phyloP scores from a whole-genome alignment of 2,113 vertebrate genomes.

The Gadus macrocephalus region DNA sequence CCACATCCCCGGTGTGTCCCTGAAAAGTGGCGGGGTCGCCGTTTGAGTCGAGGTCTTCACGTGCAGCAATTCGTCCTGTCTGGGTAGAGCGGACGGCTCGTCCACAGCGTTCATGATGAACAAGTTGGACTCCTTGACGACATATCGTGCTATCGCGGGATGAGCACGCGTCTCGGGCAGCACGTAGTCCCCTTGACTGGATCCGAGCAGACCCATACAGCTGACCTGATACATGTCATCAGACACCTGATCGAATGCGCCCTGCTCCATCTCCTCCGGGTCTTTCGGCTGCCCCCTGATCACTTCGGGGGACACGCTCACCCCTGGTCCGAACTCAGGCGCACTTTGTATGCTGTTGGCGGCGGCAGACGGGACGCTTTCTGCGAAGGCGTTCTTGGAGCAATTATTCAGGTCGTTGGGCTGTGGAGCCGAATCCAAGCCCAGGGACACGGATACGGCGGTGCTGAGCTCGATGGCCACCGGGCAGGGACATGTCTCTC shows the following conservation, averaged over 20 bases:
- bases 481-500: conserved; percentile 62
- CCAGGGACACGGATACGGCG: conserved; percentile 83
- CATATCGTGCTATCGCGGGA: conserved; percentile 35
- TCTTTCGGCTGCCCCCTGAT: background rate
- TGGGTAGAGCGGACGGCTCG: conserved; percentile 29
- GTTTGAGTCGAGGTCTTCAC: conserved; percentile 19
- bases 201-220: conserved; percentile 57
- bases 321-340: conserved; percentile 20
- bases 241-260: conserved; percentile 44
- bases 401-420: conserved; percentile 54
- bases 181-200: conserved; percentile 36
- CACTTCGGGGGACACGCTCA: conserved; percentile 13
- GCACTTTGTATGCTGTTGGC: conserved; percentile 12
- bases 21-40: conserved; percentile 20
- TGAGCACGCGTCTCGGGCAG: conserved; percentile 32
- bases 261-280: background rate
- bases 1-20: conserved; percentile 31
- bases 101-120: conserved; percentile 17
- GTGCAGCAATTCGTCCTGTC: conserved; percentile 28
- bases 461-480: conserved; percentile 74
- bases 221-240: conserved; percentile 44
- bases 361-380: conserved; percentile 40
- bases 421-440: conserved; percentile 74
- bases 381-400: conserved; percentile 31
- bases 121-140: conserved; percentile 47